A percentile compares a stretch with the other conserved stretches of the same genome.
phyloP scores from a whole-genome alignment of 2,797 vertebrate species.

The Gobio occitaniae region DNA sequence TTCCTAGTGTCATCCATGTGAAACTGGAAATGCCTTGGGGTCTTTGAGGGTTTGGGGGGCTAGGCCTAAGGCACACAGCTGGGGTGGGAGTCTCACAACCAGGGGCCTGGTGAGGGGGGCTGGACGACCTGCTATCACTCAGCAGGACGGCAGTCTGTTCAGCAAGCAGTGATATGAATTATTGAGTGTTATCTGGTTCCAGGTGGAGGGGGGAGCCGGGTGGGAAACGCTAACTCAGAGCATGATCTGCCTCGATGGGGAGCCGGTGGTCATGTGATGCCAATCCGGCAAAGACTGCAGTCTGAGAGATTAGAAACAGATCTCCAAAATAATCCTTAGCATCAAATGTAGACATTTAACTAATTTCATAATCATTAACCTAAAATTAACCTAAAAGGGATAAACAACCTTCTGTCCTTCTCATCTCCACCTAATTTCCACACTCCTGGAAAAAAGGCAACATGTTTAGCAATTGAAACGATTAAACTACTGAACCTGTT shows the following conservation, averaged over 20 bases:
- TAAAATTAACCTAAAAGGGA: not conserved
- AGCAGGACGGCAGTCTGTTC: conserved; percentile 68
- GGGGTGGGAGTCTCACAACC: conserved; percentile 67
- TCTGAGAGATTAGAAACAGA: conserved; percentile 35
- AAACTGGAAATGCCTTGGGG: conserved; percentile 74
- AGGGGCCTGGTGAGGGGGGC: conserved; percentile 60
- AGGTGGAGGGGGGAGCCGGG: conserved; percentile 60
- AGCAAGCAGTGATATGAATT: conserved; percentile 71
- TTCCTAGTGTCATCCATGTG: conserved; percentile 72
- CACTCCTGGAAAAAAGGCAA: too few relatives aligned
- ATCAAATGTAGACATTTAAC: conserved; percentile 42
- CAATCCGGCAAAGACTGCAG: conserved; percentile 42
- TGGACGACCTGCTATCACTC: conserved; percentile 54
- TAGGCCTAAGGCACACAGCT: conserved; percentile 69
- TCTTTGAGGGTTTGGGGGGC: conserved; percentile 66
- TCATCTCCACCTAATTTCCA: not conserved
- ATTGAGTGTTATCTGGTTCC: conserved; percentile 70
- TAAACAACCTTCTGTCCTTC: not conserved
- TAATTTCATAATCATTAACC: conserved; percentile 55
- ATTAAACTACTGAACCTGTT: conserved; percentile 13
- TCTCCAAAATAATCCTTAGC: conserved; percentile 14
- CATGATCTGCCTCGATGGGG: conserved; percentile 61
- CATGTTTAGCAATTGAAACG: not conserved
- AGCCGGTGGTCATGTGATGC: conserved; percentile 47
- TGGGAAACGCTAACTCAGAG: conserved; percentile 63